Percentiles rank a stretch among this genome's conserved stretches.
These are phyloP conservation scores for Acronicta psi DNA, from an alignment of 2,888 invertebrate genomes.

Conservation along the genomic window DNA sequence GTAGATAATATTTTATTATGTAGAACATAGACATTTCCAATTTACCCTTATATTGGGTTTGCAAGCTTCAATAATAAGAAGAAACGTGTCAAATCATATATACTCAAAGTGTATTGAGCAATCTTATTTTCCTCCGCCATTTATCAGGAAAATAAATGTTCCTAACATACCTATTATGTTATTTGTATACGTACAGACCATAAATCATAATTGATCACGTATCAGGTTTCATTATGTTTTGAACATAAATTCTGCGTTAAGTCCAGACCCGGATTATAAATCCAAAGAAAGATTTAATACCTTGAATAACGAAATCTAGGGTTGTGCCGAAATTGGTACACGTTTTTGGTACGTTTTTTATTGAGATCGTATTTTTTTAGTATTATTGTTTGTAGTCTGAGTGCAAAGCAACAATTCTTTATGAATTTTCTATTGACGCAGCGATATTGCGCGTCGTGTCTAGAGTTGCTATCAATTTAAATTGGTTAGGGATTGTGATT, in stretches of 20 bases:
- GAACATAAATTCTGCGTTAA: slow-evolving; percentile 35
- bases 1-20: too few species aligned
- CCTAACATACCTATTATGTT: not conserved
- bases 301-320: slow-evolving; percentile 20
- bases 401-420: slow-evolving; percentile 37
- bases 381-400: slow-evolving; percentile 24
- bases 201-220: slow-evolving; percentile 42
- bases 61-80: not conserved
- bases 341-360: slow-evolving; percentile 32
- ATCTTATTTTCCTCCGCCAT: not conserved
- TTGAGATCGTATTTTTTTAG: slow-evolving; percentile 34
- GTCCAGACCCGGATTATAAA: slow-evolving; percentile 37
- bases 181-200: slow-evolving; percentile 2
- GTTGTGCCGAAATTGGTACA: slow-evolving; percentile 9
- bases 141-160: slow-evolving; percentile 1
- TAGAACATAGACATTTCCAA: too few species aligned
- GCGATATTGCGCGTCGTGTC: slow-evolving; percentile 31
- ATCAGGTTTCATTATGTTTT: slow-evolving; percentile 20
- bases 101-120: not conserved
- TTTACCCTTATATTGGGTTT: not conserved
- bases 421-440: slow-evolving; percentile 42
- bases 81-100: slow-evolving; percentile 2
- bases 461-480: slow-evolving; percentile 39
- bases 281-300: slow-evolving; percentile 38
- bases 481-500: slow-evolving; percentile 49